Conservation (phyloP, 2,797 vertebrate species). For the Choloepus didactylus region DNA sequence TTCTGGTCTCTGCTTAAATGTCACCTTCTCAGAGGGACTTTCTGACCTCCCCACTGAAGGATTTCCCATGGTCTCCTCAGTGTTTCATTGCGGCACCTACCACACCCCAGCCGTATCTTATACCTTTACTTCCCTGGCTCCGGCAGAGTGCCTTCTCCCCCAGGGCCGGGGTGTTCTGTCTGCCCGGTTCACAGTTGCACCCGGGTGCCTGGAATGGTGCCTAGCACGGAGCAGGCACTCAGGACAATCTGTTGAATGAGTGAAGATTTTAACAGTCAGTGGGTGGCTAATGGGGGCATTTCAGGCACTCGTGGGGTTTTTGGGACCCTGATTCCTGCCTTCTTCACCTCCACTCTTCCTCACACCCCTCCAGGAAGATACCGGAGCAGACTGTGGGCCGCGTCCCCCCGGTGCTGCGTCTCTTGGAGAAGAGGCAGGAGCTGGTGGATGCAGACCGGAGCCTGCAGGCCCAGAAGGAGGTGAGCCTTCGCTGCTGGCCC, state of each 20-base stretch:
- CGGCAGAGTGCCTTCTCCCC: neutral
- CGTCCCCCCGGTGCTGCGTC: constrained; percentile 40
- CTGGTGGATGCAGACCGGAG: constrained; percentile 76
- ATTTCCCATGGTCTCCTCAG: neutral
- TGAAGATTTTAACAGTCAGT: neutral
- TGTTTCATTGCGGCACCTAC: neutral
- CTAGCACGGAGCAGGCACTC: neutral
- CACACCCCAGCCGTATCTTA: no score
- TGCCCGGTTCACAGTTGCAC: neutral
- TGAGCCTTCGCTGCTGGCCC: constrained; percentile 49
- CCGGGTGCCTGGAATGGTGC: neutral
- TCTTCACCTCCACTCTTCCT: neutral
- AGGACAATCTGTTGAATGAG: neutral
- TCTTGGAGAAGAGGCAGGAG: constrained; percentile 88
- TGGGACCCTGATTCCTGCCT: neutral
- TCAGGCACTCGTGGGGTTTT: neutral
- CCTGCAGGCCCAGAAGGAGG: constrained; percentile 87
- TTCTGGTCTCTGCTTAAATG: neutral
- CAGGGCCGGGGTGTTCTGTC: neutral
- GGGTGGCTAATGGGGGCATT: neutral
- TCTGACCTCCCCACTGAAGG: neutral
- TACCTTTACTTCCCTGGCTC: neutral
- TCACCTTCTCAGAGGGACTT: neutral
- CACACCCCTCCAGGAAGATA: constrained; percentile 68
- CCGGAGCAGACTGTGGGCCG: neutral